These are phyloP conservation scores for Muscicapa adusta DNA, from an alignment of 2,113 vertebrate genomes.

Conservation along the genomic window DNA sequence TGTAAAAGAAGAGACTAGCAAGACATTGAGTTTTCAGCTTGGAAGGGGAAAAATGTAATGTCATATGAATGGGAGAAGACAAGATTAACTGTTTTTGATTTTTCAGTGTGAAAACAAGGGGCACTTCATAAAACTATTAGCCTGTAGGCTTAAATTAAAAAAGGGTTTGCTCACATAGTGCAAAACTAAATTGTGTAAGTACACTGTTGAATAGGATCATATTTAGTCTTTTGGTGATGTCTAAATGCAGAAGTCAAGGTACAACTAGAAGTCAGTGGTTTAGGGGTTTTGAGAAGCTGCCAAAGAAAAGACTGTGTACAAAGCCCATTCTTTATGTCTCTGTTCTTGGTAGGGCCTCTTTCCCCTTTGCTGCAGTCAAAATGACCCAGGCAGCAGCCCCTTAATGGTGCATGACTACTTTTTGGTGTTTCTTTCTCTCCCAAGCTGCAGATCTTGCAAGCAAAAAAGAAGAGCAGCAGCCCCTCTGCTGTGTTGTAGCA, in stretches of 20 bases:
- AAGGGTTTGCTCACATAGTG: background rate
- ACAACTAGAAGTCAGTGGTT: background rate
- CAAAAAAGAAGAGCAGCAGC: background rate
- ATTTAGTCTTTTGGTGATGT: background rate
- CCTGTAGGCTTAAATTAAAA: background rate
- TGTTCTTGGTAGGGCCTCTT: background rate
- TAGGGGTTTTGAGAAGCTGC: background rate
- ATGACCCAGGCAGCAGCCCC: background rate
- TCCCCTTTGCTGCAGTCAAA: background rate
- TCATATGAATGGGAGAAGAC: background rate
- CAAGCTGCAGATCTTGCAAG: background rate
- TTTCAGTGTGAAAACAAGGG: background rate
- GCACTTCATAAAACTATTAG: background rate
- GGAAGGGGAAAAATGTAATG: background rate
- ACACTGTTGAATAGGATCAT: background rate
- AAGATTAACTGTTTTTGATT: background rate
- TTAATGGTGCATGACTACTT: background rate
- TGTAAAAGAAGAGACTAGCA: background rate
- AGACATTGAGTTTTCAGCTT: background rate
- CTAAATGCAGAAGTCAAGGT: background rate
- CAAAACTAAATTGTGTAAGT: background rate
- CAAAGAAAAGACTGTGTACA: background rate
- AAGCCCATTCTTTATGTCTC: background rate
- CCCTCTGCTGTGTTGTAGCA: conserved; percentile 75
- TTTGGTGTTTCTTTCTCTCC: background rate